Conservation (phyloP, 2,797 vertebrate species). For the Saxicola maurus region DNA sequence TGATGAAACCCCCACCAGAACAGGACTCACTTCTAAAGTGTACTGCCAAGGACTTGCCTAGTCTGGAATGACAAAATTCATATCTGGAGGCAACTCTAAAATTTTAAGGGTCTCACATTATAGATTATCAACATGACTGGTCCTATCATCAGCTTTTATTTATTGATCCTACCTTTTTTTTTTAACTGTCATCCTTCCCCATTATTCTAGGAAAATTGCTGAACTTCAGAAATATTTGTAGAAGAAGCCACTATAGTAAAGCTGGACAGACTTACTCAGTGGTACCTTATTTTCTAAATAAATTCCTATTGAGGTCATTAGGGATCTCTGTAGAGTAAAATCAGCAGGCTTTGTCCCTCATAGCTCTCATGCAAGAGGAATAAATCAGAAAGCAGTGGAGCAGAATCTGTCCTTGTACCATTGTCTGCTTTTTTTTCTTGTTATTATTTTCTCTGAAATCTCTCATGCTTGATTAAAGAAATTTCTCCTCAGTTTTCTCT, state of each 20-base stretch:
- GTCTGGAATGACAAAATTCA: background rate
- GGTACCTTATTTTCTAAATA: background rate
- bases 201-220: background rate
- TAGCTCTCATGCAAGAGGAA: background rate
- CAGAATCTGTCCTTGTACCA: background rate
- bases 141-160: background rate
- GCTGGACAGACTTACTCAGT: background rate
- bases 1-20: background rate
- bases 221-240: background rate
- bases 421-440: background rate
- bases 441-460: constrained; percentile 27
- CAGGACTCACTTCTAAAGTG: background rate
- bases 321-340: background rate
- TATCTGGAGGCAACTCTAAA: background rate
- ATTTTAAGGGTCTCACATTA: background rate
- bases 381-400: background rate
- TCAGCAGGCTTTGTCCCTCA: background rate
- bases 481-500: constrained; percentile 25
- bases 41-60: background rate
- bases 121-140: background rate
- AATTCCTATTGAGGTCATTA: background rate
- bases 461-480: constrained; percentile 42
- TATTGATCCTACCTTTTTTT: background rate
- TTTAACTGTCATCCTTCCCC: background rate
- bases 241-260: background rate